phyloP scores from a whole-genome alignment of 2,888 invertebrate species.

The Eupeodes luniger region DNA sequence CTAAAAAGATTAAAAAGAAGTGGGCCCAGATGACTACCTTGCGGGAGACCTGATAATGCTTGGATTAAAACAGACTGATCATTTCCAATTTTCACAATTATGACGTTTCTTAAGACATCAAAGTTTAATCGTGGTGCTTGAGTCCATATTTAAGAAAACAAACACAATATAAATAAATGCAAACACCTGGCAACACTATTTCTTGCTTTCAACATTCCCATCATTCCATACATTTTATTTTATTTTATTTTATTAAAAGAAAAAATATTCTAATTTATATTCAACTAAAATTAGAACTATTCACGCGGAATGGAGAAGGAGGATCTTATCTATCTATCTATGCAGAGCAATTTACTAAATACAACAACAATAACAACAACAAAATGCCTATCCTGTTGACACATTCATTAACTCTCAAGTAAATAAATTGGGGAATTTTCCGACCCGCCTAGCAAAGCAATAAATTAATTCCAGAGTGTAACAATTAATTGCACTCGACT shows the following conservation, averaged over 20 bases:
- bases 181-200: conserved; percentile 5
- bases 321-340: conserved; percentile 2
- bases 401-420: conserved; percentile 70
- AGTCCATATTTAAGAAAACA: too few species aligned
- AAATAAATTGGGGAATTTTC: conserved; percentile 72
- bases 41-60: too few species aligned
- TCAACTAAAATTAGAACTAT: conserved; percentile 62
- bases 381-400: conserved; percentile 59
- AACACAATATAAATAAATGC: neutral
- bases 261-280: conserved; percentile 42
- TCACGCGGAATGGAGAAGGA: conserved; percentile 6
- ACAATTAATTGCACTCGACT: conserved; percentile 75
- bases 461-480: conserved; percentile 71
- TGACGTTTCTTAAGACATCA: too few species aligned
- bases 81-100: too few species aligned
- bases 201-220: neutral
- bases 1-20: too few species aligned
- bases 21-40: too few species aligned
- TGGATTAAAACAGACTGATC: too few species aligned
- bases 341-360: conserved; percentile 35
- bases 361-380: conserved; percentile 34
- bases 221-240: neutral
- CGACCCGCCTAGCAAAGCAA: conserved; percentile 58
- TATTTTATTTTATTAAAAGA: neutral
- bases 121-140: too few species aligned